Base-by-base conservation (phyloP, 2,797 vertebrate species). In the Lagocephalus sceleratus region DNA sequence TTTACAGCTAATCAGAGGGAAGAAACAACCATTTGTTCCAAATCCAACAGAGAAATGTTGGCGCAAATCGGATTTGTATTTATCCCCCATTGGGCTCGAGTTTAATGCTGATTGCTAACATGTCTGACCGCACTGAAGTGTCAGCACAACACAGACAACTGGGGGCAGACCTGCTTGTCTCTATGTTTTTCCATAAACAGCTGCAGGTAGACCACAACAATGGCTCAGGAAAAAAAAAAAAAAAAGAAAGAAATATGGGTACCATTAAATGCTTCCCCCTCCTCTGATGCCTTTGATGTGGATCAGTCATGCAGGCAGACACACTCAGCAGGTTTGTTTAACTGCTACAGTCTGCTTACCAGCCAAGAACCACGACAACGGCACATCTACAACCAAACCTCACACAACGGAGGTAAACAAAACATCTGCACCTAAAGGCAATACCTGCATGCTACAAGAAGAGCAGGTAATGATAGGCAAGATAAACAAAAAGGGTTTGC, bases 151-250 rank as follows among this genome's bases (percentile, higher is more conserved):
- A 65, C 43, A 63, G 32, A 59, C 44, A 14, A 71, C 29, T 45
- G 32, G 48, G 52, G 61, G 65, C 25, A 47, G 48, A 62, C 68
- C 3, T 29, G 16, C 51, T 29, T 0, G 19, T 58, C 59, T 71
- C 54, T 49, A 29, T 74, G 78, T 82, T 82, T 77, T 71, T 57
- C 75, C 69, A 79, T 83, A 79, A 88, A 82, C 79, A 82, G 49
- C 20, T 66, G 41, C 35, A 79, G 38, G 63, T 5, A 54, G 41
- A 79, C 71, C 82, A 77, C 73, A 83, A 81, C 73, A 81, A 77
- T 64, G 63, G 47, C 43, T 29, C 6, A 15, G 32, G 51, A 55
- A 73, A 54, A 59, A 64, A 69, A 62, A 25, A 25, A 25, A 32
- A 12, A 32, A 32, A 11, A 35, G 14, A 71, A 70, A 60, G 63